Evolutionary conservation across 2,888 invertebrate species (phyloP), one percentile per base, ranked within the genome.

Genomic region (Eurois occulta): DNA sequence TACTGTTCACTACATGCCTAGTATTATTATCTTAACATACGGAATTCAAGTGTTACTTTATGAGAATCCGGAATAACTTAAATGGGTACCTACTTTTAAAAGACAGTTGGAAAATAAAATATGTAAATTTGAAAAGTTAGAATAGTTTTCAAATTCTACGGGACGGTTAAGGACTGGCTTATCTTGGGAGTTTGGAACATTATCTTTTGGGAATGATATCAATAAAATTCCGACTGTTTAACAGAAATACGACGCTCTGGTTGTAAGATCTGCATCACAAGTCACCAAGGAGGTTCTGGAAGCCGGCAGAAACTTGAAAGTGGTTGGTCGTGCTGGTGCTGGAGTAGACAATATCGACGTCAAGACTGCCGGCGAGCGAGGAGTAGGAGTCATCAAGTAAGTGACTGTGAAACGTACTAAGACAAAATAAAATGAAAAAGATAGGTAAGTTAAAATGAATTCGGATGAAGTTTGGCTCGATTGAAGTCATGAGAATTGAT

Each of bases 321-420:
- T 99, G 32, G 98, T 99, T 64, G 99, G 99, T 24, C 97, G 99
- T 66, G 99, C 99, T n/a, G 99, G 99, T 11, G 99, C 99, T 3
- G 99, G 99, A 7, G 99, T 99, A 8, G 99, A 99, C 96, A 99
- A 99, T 95, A 99, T 99, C 85, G 99, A 99, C 93, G 98, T 99
- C 66, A 95, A 97, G 60, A 98, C 98, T 11, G 99, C 99, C 8
- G 99, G 98, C 0, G 97, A 97, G 85, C 97, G 98, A 88, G 98
- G 99, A 87, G 97, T 99, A 87, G 97, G 99, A 84, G 99, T 99
- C 68, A 98, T 99, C 92, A 99, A 99, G 99, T 99, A 97, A 97
- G 98, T 80, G 6, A 11, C 1, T 16, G 7, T 28, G 35, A 66
- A 18, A 21, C 2, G 32, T 46, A 67, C 18, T 16, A 8, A 52